Conservation (phyloP, 2,888 invertebrate species). For the Amphipyra berbera region DNA sequence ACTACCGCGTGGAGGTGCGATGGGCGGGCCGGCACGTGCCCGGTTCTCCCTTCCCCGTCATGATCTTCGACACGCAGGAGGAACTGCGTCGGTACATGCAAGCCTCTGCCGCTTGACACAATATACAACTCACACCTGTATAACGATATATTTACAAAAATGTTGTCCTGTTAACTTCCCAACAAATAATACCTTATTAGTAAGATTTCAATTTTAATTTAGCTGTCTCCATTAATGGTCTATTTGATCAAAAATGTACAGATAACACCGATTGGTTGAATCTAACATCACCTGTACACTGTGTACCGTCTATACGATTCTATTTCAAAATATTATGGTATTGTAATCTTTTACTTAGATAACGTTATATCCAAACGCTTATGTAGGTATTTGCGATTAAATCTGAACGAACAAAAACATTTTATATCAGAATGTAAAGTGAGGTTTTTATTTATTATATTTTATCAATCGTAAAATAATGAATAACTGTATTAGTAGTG, state of each 20-base stretch:
- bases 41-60: conserved; percentile 99
- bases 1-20: conserved; percentile 97
- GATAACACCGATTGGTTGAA: conserved; percentile 2
- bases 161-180: conserved; percentile 1
- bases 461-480: conserved; percentile 30
- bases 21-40: conserved; percentile 99
- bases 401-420: conserved; percentile 46
- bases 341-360: not conserved
- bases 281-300: not conserved
- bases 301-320: not conserved
- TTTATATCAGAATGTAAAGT: conserved; percentile 28
- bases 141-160: not conserved
- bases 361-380: not conserved
- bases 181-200: conserved; percentile 6
- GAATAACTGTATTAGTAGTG: conserved; percentile 26
- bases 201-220: not conserved
- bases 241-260: not conserved
- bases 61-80: conserved; percentile 99
- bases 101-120: conserved; percentile 74
- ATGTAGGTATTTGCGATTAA: conserved; percentile 20
- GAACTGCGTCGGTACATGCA: conserved; percentile 94
- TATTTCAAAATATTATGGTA: not conserved
- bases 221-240: not conserved
- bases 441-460: conserved; percentile 43
- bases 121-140: conserved; percentile 13